Evolutionary conservation across 2,797 vertebrate species (phyloP).

Genomic region (Spea hammondii): DNA sequence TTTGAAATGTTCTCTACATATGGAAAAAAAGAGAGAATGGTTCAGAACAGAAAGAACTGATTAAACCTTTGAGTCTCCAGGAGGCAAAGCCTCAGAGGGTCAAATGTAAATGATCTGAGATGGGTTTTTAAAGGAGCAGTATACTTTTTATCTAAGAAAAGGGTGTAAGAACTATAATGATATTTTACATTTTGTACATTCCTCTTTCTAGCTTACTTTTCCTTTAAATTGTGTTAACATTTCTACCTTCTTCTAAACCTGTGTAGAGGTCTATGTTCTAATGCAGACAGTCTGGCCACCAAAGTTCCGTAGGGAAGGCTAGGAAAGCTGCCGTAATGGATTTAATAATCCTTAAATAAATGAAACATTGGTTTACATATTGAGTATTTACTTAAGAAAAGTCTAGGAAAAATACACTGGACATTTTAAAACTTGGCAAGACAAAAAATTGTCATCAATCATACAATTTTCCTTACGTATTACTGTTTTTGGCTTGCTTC

Average conservation of each 20-base stretch:
- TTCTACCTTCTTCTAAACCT: constrained; percentile 23
- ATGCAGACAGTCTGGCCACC: constrained; percentile 42
- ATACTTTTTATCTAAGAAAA: background rate
- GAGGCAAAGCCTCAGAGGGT: background rate
- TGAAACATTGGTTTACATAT: constrained; percentile 49
- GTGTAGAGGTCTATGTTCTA: constrained; percentile 22
- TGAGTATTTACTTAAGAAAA: constrained; percentile 46
- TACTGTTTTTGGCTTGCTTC: constrained; percentile 36
- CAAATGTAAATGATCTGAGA: background rate
- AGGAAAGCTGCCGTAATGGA: constrained; percentile 47
- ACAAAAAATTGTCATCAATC: constrained; percentile 35
- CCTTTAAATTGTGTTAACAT: constrained; percentile 16
- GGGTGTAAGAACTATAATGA: background rate
- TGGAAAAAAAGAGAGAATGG: no score
- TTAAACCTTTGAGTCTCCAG: background rate
- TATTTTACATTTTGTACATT: background rate
- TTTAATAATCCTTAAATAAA: constrained; percentile 52
- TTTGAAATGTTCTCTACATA: background rate
- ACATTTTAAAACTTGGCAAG: constrained; percentile 51
- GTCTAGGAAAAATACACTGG: constrained; percentile 44
- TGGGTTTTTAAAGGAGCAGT: background rate
- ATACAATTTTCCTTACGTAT: constrained; percentile 39
- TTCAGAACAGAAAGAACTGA: background rate
- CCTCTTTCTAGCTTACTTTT: constrained; percentile 1
- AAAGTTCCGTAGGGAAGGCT: constrained; percentile 38